Conservation (phyloP, 2,888 invertebrate genomes). For the Melanchra persicariae region DNA sequence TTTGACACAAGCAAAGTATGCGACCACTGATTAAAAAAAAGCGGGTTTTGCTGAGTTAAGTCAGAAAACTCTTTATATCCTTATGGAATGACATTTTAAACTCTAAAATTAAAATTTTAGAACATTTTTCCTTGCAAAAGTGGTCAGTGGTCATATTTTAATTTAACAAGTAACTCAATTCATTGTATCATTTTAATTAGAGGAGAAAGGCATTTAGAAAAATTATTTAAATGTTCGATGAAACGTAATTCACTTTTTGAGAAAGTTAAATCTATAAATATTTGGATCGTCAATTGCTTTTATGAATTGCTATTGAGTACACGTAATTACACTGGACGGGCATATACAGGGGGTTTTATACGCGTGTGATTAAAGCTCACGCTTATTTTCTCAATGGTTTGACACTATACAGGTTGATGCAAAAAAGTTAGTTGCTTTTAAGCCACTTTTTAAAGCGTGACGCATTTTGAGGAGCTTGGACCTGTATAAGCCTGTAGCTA, state of each 20-base stretch:
- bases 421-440: slow-evolving; percentile 16
- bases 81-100: background rate
- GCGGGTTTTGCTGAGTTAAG: background rate
- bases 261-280: slow-evolving; percentile 14
- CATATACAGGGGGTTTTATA: slow-evolving; percentile 46
- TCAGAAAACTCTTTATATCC: background rate
- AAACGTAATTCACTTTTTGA: slow-evolving; percentile 30
- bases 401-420: slow-evolving; percentile 30
- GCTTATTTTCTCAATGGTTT: slow-evolving; percentile 24
- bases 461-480: background rate
- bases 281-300: slow-evolving; percentile 29
- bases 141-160: background rate
- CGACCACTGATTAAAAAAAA: background rate
- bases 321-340: slow-evolving; percentile 49
- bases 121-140: background rate
- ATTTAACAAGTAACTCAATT: background rate
- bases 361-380: slow-evolving; percentile 27
- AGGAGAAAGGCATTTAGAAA: background rate
- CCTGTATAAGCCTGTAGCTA: slow-evolving; percentile 52
- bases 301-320: slow-evolving; percentile 57
- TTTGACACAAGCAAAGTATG: background rate
- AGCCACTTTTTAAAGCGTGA: slow-evolving; percentile 19
- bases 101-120: background rate
- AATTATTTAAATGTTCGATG: slow-evolving; percentile 6
- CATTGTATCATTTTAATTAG: background rate